Evolutionary conservation across 1,140 invertebrate species (phyloP).

Genomic region (Drosophila grimshawi): DNA sequence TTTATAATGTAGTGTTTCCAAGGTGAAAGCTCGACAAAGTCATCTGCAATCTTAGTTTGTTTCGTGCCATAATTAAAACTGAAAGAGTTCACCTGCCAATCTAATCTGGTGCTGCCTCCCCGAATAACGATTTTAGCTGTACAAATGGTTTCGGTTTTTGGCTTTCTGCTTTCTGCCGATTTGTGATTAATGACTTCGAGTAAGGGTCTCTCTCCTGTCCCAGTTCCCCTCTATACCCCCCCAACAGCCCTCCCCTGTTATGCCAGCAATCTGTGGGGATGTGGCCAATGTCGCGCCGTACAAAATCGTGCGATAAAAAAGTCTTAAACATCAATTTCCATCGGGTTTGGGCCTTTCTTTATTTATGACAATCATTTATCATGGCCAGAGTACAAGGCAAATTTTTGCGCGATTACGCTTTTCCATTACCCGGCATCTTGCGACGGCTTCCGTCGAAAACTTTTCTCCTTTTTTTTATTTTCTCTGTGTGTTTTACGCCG

Average conservation of each 20-base stretch:
- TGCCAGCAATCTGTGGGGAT: conserved; percentile 24
- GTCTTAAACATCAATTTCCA: conserved; percentile 82
- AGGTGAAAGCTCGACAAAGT: no score
- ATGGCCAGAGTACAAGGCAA: conserved; percentile 70
- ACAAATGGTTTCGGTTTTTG: conserved; percentile 72
- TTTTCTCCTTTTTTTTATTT: conserved; percentile 9
- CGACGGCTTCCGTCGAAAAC: conserved; percentile 3
- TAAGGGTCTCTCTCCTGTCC: conserved; percentile 1
- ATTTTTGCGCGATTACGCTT: conserved; percentile 79
- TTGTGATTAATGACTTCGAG: conserved; percentile 75
- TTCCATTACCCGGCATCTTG: conserved; percentile 63
- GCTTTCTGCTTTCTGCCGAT: conserved; percentile 57
- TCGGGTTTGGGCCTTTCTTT: conserved; percentile 67
- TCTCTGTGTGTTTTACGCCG: conserved; percentile 3
- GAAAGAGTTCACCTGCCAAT: conserved; percentile 44
- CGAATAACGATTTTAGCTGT: conserved; percentile 32
- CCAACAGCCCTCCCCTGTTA: no score
- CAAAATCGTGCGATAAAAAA: conserved; percentile 80
- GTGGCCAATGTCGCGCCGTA: conserved; percentile 51
- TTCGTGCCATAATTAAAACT: conserved; percentile 62
- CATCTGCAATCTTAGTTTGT: not conserved
- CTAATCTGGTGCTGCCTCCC: conserved; percentile 24
- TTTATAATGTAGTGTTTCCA: no score
- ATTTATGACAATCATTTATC: conserved; percentile 83
- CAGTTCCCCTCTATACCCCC: no score